phyloP scores from a whole-genome alignment of 92 coral and sea anemone species.

The Blastomussa wellsi region DNA sequence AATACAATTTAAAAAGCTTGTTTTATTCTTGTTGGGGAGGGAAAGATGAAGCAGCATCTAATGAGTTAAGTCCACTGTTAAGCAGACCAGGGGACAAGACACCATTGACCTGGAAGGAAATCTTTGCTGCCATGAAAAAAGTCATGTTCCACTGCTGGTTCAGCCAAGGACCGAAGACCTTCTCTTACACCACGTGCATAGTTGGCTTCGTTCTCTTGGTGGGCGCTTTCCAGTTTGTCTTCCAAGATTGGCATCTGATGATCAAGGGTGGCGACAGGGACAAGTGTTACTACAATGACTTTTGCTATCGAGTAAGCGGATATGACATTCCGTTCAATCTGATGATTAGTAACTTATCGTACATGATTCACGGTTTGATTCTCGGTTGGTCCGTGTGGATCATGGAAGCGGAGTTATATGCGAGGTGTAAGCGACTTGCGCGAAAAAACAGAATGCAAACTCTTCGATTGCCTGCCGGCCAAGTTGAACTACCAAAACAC shows the following conservation, averaged over 20 bases:
- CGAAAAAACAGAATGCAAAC: neutral
- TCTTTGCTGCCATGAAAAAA: conserved; percentile 58
- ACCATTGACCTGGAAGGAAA: conserved; percentile 40
- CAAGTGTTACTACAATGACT: conserved; percentile 88
- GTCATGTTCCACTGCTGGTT: conserved; percentile 70
- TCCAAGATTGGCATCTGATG: conserved; percentile 84
- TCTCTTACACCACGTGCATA: conserved; percentile 83
- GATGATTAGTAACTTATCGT: conserved; percentile 89
- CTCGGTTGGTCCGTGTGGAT: conserved; percentile 87
- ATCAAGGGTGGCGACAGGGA: conserved; percentile 80
- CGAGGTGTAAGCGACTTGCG: conserved; percentile 67
- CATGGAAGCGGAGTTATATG: conserved; percentile 84
- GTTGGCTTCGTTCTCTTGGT: conserved; percentile 90
- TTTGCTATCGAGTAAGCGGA: conserved; percentile 78
- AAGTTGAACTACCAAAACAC: conserved; percentile 66
- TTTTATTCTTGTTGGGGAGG: conserved; percentile 39
- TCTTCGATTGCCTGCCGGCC: neutral
- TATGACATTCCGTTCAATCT: conserved; percentile 85
- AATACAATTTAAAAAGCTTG: conserved; percentile 24
- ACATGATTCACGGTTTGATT: conserved; percentile 85
- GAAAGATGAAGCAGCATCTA: conserved; percentile 9
- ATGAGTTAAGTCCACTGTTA: conserved; percentile 67
- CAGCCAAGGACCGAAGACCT: conserved; percentile 66
- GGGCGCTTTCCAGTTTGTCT: conserved; percentile 93
- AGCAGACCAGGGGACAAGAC: conserved; percentile 20